Base-by-base conservation (phyloP, 2,113 vertebrate genomes). In the Mola mola region DNA sequence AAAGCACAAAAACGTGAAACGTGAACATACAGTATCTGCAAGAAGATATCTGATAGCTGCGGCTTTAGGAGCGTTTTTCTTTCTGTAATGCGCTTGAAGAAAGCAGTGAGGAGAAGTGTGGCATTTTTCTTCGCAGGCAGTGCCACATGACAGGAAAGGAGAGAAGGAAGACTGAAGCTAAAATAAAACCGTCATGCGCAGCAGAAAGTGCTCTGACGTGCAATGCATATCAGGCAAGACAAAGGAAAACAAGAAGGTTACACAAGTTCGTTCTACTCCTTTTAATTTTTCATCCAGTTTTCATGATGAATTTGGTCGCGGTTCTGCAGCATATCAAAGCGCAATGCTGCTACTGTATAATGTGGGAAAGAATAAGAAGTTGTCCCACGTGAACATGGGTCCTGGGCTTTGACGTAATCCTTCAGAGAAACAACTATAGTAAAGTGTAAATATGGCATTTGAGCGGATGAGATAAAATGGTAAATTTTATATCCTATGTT, bases 291-390 rank as follows among this genome's bases (percentile, higher is more conserved):
- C n/a, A n/a, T 28, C 8, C 8, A 28, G 4, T 28, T 28, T 28
- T 28, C 26, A 28, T 9, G 2, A 3, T 47, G n/a, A 33, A 42
- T 79, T 51, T 63, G 20, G 44, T 31, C 62, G 58, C 51, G 66
- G 24, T 49, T 41, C 19, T 67, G 43, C 36, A 62, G 41, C 29
- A 59, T 58, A 68, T 60, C 15, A 58, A 62, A 79, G 26, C 46
- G 52, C 16, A 34, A 20, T 34, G 37, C 46, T 47, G 4, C 36
- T 67, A 16, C 13, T 42, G 10, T 28, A 48, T 75, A 55, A 48
- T 52, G 37, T 56, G 11, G 2, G 24, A 20, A 56, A 73, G 42
- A 72, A 72, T 48, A 44, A 22, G 15, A 5, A 33, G 13, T 40
- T 1, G 2, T 41, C 40, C 40, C 21, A 28, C 50, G 22, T 61